Conservation (phyloP, 2,113 vertebrate species). For the Tetrax tetrax region DNA sequence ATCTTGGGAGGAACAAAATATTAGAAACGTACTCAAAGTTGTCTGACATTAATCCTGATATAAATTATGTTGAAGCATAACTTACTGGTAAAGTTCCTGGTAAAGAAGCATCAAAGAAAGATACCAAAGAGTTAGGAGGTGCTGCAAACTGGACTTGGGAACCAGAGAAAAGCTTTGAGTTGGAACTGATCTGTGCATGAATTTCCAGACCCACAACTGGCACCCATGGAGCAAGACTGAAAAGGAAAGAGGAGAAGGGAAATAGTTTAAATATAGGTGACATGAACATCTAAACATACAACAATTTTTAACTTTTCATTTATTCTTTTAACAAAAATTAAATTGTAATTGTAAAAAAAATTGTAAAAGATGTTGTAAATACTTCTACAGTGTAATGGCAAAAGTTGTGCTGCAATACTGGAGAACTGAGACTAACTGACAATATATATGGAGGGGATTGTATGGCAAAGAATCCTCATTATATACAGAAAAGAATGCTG, state of each 20-base stretch:
- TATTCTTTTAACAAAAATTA: neutral
- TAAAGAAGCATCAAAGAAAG: conserved; percentile 95
- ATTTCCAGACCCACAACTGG: conserved; percentile 95
- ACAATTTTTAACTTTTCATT: neutral
- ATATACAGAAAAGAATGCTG: neutral
- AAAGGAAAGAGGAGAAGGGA: neutral
- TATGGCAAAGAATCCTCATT: neutral
- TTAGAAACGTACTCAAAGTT: neutral
- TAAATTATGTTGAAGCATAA: conserved; percentile 11
- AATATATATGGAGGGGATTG: neutral
- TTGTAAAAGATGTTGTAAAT: neutral
- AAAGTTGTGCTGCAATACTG: neutral
- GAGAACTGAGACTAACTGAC: neutral
- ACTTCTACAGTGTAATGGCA: neutral
- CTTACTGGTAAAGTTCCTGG: conserved; percentile 97
- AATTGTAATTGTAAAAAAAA: neutral
- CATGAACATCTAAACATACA: neutral
- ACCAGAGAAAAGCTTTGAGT: conserved; percentile 93
- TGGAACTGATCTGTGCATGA: conserved; percentile 94
- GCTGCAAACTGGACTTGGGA: conserved; percentile 87
- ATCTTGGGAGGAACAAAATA: neutral
- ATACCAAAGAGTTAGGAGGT: conserved; percentile 93
- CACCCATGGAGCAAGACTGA: conserved; percentile 80
- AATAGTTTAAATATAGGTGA: neutral
- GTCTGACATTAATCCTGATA: neutral